Conservation (phyloP, 2,113 vertebrate genomes). For the Merops nubicus region DNA sequence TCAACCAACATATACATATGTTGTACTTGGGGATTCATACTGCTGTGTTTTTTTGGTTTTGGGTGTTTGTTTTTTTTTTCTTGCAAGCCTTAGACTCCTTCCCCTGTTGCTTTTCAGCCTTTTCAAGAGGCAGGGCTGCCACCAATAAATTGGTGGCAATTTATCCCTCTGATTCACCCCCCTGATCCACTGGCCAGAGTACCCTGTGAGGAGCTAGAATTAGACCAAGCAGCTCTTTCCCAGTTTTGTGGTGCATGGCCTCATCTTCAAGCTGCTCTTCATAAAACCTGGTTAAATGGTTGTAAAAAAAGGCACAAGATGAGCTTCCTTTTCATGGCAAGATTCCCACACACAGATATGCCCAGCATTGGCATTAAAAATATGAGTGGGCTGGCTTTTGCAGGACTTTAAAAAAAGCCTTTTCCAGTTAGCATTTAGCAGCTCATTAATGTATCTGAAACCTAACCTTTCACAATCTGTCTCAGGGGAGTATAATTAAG, state of each 20-base stretch:
- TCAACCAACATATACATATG: neutral
- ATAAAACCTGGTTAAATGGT: neutral
- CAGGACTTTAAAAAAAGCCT: neutral
- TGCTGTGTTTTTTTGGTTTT: too few relatives aligned
- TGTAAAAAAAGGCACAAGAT: neutral
- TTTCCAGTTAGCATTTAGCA: conserved; percentile 29
- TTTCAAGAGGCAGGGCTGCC: neutral
- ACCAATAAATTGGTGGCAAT: too few relatives aligned
- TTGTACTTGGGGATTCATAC: neutral
- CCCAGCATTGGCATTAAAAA: neutral
- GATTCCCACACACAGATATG: neutral
- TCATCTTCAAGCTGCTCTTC: neutral
- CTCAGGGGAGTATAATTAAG: neutral
- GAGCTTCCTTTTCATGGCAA: neutral
- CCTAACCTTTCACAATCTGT: conserved; percentile 1
- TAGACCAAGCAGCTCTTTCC: neutral
- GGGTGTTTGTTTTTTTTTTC: neutral
- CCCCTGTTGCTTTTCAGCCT: neutral
- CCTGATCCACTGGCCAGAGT: neutral
- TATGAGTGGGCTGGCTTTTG: neutral
- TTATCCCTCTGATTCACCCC: neutral
- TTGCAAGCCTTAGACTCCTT: neutral
- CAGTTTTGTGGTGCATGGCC: neutral
- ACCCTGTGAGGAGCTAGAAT: neutral
- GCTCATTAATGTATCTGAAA: conserved; percentile 35